A percentile compares a stretch with the other conserved stretches of the same genome.
Evolutionary conservation across 2,113 vertebrate species (phyloP).

Genomic region (Galeopterus variegatus): DNA sequence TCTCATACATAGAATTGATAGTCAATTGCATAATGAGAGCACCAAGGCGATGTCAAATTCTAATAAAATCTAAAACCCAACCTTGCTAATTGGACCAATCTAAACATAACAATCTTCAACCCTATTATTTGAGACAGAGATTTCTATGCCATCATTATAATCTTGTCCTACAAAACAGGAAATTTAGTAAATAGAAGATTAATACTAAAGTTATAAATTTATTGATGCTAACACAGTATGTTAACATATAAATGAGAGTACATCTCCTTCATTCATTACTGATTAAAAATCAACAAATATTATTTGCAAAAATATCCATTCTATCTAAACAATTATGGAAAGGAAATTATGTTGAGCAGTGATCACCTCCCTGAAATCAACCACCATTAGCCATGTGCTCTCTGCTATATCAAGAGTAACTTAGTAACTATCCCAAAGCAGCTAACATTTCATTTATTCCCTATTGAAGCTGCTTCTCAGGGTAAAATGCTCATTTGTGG

Average conservation of each 20-base stretch:
- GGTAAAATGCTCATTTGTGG: not conserved
- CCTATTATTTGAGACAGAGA: not conserved
- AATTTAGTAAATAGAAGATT: not conserved
- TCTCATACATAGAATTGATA: not conserved
- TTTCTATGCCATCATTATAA: not conserved
- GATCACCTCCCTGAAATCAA: not conserved
- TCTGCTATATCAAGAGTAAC: not conserved
- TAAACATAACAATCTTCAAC: not conserved
- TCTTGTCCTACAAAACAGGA: not conserved
- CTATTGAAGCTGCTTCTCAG: not conserved
- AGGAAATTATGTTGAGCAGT: not conserved
- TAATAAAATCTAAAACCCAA: not conserved
- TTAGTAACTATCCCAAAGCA: not conserved
- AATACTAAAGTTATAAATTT: not conserved
- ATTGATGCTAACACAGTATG: not conserved
- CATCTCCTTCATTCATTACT: not conserved
- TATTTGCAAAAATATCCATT: not conserved
- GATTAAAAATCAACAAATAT: constrained; percentile 4
- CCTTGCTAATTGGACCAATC: not conserved
- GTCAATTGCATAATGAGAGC: not conserved
- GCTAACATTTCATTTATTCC: not conserved
- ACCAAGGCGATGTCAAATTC: not conserved
- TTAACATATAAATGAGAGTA: not conserved
- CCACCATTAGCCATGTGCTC: not conserved
- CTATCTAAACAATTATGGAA: not conserved